Evolutionary conservation across 2,888 invertebrate genomes (phyloP).

Genomic region (Entomobrya multifasciata): DNA sequence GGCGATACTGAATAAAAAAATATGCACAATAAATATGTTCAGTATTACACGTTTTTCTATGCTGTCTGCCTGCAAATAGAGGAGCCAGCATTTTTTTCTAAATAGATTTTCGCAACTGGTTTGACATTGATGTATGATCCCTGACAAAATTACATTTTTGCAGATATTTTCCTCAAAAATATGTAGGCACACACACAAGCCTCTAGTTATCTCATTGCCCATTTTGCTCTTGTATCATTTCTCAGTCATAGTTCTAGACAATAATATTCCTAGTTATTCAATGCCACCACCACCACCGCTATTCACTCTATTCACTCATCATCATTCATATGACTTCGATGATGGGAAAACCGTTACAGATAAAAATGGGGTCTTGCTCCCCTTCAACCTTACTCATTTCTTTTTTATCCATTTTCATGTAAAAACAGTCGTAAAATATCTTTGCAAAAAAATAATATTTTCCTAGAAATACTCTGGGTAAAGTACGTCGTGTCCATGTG

Average conservation of each 20-base stretch:
- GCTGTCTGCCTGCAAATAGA: background rate
- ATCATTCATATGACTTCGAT: background rate
- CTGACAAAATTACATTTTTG: conserved; percentile 19
- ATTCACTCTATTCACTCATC: background rate
- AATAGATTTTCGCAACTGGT: background rate
- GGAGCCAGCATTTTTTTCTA: background rate
- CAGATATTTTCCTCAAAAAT: background rate
- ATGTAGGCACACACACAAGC: background rate
- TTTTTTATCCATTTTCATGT: background rate
- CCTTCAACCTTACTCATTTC: background rate
- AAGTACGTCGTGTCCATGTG: too few relatives aligned
- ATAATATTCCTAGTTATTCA: background rate
- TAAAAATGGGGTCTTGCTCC: background rate
- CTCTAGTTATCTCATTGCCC: background rate
- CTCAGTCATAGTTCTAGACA: background rate
- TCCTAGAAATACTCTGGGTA: too few relatives aligned
- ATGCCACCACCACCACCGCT: background rate
- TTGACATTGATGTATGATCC: conserved; percentile 23
- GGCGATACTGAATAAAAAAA: too few relatives aligned
- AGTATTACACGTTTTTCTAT: too few relatives aligned
- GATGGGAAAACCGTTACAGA: background rate
- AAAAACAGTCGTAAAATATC: conserved; percentile 1
- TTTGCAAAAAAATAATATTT: background rate
- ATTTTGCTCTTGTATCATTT: background rate
- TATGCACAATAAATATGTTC: too few relatives aligned